A percentile compares a stretch with the other conserved stretches of the same genome.
These are phyloP conservation scores for Lasius fuliginosus DNA, from an alignment of 2,888 invertebrate genomes.

Conservation along the genomic window DNA sequence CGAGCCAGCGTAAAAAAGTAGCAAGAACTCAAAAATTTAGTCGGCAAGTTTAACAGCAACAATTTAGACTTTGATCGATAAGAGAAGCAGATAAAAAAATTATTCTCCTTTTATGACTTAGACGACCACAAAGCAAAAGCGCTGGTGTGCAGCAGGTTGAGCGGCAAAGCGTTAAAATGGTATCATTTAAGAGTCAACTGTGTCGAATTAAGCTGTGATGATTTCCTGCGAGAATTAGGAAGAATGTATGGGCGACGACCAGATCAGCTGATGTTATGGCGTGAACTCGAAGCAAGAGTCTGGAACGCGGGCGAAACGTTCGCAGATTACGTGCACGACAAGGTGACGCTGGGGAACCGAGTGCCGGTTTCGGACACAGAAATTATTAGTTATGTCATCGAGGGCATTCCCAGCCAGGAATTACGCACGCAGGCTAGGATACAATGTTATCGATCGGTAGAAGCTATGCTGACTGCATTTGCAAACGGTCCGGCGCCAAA, in stretches of 20 bases:
- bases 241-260: not conserved
- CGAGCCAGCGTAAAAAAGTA: too few relatives aligned
- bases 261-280: not conserved
- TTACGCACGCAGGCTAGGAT: slow-evolving; percentile 50
- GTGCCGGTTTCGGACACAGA: too few relatives aligned
- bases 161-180: too few relatives aligned
- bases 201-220: too few relatives aligned
- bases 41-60: too few relatives aligned
- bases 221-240: too few relatives aligned
- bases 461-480: slow-evolving; percentile 44
- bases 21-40: too few relatives aligned
- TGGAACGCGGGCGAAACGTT: not conserved
- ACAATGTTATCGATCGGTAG: slow-evolving; percentile 44
- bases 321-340: not conserved
- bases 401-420: too few relatives aligned
- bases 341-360: too few relatives aligned
- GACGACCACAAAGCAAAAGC: not conserved
- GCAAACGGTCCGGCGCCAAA: not conserved
- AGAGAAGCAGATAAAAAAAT: too few relatives aligned
- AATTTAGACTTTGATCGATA: too few relatives aligned
- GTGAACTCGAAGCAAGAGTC: not conserved
- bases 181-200: not conserved
- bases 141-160: not conserved
- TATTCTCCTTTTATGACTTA: not conserved
- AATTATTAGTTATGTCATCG: too few relatives aligned